Evolutionary conservation across 2,113 vertebrate species (phyloP), one percentile per base, ranked within the genome.

Genomic region (Cyprinodon variegatus): DNA sequence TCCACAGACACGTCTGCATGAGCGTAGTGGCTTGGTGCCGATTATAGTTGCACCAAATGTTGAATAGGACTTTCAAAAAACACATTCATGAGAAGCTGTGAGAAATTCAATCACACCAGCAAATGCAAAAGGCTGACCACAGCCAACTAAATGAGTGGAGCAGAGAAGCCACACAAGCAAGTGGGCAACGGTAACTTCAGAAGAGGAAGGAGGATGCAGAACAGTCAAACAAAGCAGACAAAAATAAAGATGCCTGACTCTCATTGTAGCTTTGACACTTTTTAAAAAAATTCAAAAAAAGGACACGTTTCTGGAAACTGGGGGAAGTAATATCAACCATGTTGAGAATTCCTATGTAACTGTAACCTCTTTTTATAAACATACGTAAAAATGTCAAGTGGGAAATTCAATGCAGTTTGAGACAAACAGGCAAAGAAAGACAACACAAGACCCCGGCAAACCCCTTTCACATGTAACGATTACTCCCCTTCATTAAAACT

Each of bases 1-100:
- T 84, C 85, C 83, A 75, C 83, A 87, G 89, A 90, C 88, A 87
- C 86, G 88, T 89, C 86, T 91, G 87, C 88, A 92, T 84, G 87
- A 82, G 83, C 86, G 86, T 89, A 88, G 86, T 90, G 90, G 88
- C 91, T 91, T 76, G 79, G 76, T 88, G 89, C 90, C 89, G 86
- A 91, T 92, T 91, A 93, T 88, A 90, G 90, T 92, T 92, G 84
- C 92, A 93, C 92, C 91, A 91, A 92, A 90, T 93, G 88, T 90
- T 92, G 89, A 93, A 93, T 84, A 86, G 83, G 90, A 92, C 85
- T 91, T 93, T 92, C 78, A 90, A 91, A 91, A 92, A 93, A 92
- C 91, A 93, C 91, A 80, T 92, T 92, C 77, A 88, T 66, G 74
- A 81, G 85, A 92, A 92, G 89, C 92, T 92, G 91, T 90, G 87